phyloP scores from a whole-genome alignment of 2,797 vertebrate species.

The Sternarchorhynchus goeldii region DNA sequence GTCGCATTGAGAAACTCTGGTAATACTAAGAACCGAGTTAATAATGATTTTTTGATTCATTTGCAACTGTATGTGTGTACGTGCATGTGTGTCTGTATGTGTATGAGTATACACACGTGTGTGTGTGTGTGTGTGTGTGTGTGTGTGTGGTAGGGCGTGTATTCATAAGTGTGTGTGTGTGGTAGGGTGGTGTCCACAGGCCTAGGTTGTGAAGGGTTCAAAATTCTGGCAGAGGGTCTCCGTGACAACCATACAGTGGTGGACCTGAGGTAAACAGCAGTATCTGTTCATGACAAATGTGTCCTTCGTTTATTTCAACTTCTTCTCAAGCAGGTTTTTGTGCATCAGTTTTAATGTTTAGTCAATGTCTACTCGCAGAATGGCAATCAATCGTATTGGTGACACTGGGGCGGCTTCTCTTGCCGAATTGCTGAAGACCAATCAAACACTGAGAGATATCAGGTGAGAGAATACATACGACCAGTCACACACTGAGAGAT shows the following conservation, averaged over 20 bases:
- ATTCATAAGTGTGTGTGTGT: conserved; percentile 3
- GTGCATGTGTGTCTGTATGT: conserved; percentile 5
- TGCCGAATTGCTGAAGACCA: conserved; percentile 59
- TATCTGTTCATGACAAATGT: neutral
- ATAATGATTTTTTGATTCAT: neutral
- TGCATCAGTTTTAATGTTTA: neutral
- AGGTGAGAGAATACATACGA: conserved; percentile 49
- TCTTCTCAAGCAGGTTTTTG: neutral
- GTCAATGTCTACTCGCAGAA: conserved; percentile 44
- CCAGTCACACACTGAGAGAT: conserved; percentile 57
- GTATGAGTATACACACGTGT: neutral
- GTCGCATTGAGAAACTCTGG: conserved; percentile 61
- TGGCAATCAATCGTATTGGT: conserved; percentile 64
- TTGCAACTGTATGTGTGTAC: too few relatives aligned
- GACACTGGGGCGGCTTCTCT: conserved; percentile 57
- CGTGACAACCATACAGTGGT: conserved; percentile 58
- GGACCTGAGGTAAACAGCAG: conserved; percentile 57
- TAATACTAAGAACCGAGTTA: conserved; percentile 33
- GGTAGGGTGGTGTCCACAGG: conserved; percentile 58
- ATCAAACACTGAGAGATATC: conserved; percentile 60
- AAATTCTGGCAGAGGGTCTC: conserved; percentile 55
- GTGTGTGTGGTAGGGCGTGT: too few relatives aligned
- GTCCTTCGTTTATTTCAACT: neutral
- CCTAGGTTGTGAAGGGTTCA: conserved; percentile 59
- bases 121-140: too few relatives aligned